Base-by-base conservation (phyloP, 2,888 invertebrate species). In the Pseudeuparius sepicola region DNA sequence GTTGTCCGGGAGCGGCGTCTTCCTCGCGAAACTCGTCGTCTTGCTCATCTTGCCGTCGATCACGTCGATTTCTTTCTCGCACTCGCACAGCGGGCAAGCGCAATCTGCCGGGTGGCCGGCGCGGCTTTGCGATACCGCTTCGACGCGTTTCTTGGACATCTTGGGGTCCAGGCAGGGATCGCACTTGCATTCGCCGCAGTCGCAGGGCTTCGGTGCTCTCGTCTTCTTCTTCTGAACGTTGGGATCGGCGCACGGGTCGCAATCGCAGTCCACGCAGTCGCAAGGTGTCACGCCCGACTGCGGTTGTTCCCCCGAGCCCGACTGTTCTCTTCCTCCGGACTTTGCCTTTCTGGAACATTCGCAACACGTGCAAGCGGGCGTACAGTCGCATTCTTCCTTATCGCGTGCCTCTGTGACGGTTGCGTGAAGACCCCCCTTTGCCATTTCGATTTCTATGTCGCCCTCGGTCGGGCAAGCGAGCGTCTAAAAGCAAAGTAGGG, bases 131-230 rank as follows among this genome's bases (percentile, higher is more conserved):
- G 18, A 30, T 27, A 24, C 36, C 31, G 3, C 11, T 24, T 7
- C 24, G 6, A n/a, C 6, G 9, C 12, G 18, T 25, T 25, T 31
- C 4, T 6, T n/a, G 10, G 26, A n/a, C 6, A 26, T n/a, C n/a
- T 10, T 26, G 26, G 20, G 20, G n/a, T n/a, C 6, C n/a, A n/a
- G 6, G 20, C 20, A 20, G 7, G 20, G 6, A 20, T 31, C 24
- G 16, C 46, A 44, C 7, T 26, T 20, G 25, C 46, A 46, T n/a
- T 37, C 20, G 10, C 28, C 30, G 16, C 45, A 46, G 10, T 42
- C 38, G 28, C 45, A 45, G 18, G 39, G 16, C 11, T 34, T 35
- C n/a, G n/a, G n/a, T n/a, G n/a, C n/a, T 7, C 20, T 20, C n/a
- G 6, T 20, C 20, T 6, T 20, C 20, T 6, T 4, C 6, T 12